Percentiles rank a stretch among this genome's conserved stretches.
Conservation (phyloP, 2,888 invertebrate genomes). For the Pteria penguin region DNA sequence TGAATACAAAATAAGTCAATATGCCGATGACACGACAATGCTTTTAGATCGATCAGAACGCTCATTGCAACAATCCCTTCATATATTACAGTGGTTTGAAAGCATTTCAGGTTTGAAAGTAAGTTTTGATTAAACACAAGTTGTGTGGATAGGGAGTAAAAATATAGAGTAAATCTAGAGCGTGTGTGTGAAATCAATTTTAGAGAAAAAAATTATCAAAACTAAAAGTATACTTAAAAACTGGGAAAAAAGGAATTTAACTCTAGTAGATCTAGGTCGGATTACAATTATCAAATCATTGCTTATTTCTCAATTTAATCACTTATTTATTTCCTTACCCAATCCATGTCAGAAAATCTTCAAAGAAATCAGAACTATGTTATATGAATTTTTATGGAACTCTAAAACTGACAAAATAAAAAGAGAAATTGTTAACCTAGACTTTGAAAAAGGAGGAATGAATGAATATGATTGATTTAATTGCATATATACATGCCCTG, state of each 20-base stretch:
- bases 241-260: not conserved
- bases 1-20: not conserved
- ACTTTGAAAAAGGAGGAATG: not conserved
- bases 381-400: not conserved
- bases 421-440: not conserved
- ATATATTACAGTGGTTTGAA: not conserved
- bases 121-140: not conserved
- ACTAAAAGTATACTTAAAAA: not conserved
- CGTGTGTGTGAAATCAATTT: too few species aligned
- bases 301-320: not conserved
- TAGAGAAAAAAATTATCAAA: too few species aligned
- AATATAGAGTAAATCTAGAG: too few species aligned
- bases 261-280: not conserved
- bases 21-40: conserved; percentile 24
- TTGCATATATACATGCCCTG: not conserved
- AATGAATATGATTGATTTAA: not conserved
- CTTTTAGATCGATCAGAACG: not conserved
- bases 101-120: not conserved
- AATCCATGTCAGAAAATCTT: not conserved
- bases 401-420: not conserved
- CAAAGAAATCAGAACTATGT: not conserved
- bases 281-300: not conserved
- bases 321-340: not conserved
- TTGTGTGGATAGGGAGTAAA: not conserved
- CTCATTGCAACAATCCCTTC: not conserved